Evolutionary conservation across 2,797 vertebrate species (phyloP).

Genomic region (Pseudochirops corinnae): DNA sequence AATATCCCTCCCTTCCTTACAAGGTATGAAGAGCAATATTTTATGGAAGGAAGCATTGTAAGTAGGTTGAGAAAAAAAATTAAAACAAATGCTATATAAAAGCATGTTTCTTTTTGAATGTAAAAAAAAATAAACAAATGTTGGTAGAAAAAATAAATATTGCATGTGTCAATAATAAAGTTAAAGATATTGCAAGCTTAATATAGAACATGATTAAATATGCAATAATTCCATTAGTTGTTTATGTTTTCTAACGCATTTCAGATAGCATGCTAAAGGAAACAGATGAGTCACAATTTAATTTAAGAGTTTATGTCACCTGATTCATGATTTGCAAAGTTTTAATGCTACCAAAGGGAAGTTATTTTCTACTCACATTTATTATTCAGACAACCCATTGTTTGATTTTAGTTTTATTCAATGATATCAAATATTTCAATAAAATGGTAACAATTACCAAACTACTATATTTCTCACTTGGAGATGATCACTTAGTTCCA

Average conservation of each 20-base stretch:
- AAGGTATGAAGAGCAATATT: background rate
- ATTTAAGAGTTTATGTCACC: conserved; percentile 42
- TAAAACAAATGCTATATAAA: conserved; percentile 32
- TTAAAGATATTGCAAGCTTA: conserved; percentile 14
- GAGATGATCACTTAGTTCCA: conserved; percentile 71
- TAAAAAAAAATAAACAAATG: conserved; percentile 49
- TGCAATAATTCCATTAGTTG: conserved; percentile 41
- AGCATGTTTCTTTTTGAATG: background rate
- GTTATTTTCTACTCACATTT: conserved; percentile 64
- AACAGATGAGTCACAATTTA: conserved; percentile 42
- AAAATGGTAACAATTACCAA: conserved; percentile 79
- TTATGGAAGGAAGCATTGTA: background rate
- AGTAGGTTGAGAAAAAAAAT: conserved; percentile 35
- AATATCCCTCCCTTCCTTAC: background rate
- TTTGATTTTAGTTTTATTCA: conserved; percentile 73
- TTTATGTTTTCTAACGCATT: background rate
- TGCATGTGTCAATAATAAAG: conserved; percentile 27
- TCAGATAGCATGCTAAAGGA: background rate
- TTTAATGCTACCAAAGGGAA: conserved; percentile 54
- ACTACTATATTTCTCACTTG: conserved; percentile 79
- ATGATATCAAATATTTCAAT: conserved; percentile 68
- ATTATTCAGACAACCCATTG: conserved; percentile 56
- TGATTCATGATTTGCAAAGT: conserved; percentile 54
- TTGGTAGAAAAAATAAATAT: conserved; percentile 31
- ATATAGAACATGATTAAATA: background rate